A percentile compares a stretch with the other conserved stretches of the same genome.
These are phyloP conservation scores for Megaceryle torquata DNA, from an alignment of 2,113 vertebrate species.

Conservation along the genomic window DNA sequence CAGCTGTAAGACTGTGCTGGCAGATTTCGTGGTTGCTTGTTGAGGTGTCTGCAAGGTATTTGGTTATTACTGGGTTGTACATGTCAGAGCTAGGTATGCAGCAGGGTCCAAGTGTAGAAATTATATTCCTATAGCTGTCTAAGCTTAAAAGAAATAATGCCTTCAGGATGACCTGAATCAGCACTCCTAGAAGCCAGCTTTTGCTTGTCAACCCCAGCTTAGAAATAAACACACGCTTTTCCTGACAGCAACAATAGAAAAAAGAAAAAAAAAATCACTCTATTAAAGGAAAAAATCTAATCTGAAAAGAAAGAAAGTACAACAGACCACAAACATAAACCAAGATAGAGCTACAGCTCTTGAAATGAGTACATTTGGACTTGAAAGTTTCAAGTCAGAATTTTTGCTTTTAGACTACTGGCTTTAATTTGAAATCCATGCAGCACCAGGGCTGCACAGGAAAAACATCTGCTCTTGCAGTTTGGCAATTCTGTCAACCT, in stretches of 20 bases:
- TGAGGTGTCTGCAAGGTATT: neutral
- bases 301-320: neutral
- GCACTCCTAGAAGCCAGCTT: neutral
- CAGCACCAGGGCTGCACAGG: neutral
- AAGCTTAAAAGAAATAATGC: neutral
- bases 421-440: neutral
- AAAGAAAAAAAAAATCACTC: neutral
- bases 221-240: constrained; percentile 3
- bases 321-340: neutral
- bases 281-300: neutral
- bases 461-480: neutral
- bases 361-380: neutral
- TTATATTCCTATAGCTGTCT: neutral
- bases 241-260: neutral
- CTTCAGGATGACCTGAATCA: constrained; percentile 34
- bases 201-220: neutral
- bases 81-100: neutral
- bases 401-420: neutral
- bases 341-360: neutral
- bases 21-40: neutral
- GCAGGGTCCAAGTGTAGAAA: neutral
- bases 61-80: neutral
- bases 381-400: neutral
- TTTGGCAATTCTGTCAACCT: constrained; percentile 24
- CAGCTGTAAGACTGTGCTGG: rapidly evolving